Base-by-base conservation (phyloP, 2,797 vertebrate species). In the Paratrypauchen microcephalus region DNA sequence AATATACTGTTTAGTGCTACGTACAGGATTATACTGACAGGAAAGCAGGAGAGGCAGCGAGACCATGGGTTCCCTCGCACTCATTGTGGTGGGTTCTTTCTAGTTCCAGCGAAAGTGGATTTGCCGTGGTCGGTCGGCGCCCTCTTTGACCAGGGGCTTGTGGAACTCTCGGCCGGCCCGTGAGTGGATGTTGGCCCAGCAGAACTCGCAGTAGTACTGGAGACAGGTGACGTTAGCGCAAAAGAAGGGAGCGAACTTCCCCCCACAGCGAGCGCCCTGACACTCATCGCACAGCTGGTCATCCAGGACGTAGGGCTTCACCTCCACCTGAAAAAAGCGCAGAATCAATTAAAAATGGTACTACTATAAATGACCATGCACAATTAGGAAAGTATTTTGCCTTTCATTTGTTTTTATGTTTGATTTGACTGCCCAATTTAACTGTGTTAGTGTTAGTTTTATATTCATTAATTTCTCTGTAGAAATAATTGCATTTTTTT, bases 141-240 rank as follows among this genome's bases (percentile, higher is more conserved):
- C 97, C 87, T 99, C 97, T 86, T 99, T 99, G 72, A 99, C 97
- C 93, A 99, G 95, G 70, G 97, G 97, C 94, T 99, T 99, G 92
- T 99, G 97, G 90, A 99, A 99, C 93, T 99, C 97, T 55, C 97
- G 95, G n/a, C 97, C 97, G 45, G 96, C 97, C 9, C 97, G 96
- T 65, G 97, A 98, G 94, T 99, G 97, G 93, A 98, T 99, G 85
- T 97, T 98, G 78, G 97, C 97, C 97, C 97, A 99, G 93, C 97
- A 99, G 91, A 98, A 98, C 92, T 99, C 97, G 82, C 97, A 99
- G 94, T 99, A 99, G 95, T 99, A 99, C 95, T 99, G 97, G 91
- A 99, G 96, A 87, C 97, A 99, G 90, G 97, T 99, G 93, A 99
- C 97, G 71, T 99, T 99, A 87, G 97, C 97, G 90, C 97, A 99